Evolutionary conservation across 2,797 vertebrate species (phyloP).

Genomic region (Sebastes ruberrimus): DNA sequence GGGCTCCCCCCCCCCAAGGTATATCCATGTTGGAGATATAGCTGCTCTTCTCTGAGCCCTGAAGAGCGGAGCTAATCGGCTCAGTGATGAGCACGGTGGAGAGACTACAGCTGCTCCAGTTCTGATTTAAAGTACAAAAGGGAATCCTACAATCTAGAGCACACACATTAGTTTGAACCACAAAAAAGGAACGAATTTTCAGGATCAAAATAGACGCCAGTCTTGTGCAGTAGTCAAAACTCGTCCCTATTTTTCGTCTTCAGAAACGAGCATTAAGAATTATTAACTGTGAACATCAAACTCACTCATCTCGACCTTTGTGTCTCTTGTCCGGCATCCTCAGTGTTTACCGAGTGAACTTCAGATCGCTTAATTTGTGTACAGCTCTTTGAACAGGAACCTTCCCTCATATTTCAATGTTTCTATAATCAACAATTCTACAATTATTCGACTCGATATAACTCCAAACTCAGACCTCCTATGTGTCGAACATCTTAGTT

Average conservation of each 20-base stretch:
- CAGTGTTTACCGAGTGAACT: no score
- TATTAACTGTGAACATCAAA: no score
- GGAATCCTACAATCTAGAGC: constrained; percentile 1
- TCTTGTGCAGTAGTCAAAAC: neutral
- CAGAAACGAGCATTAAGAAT: no score
- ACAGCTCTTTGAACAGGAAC: no score
- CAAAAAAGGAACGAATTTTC: neutral
- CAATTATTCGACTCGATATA: no score
- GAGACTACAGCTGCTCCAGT: constrained; percentile 16
- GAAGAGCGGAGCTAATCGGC: constrained; percentile 29
- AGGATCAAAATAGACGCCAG: neutral
- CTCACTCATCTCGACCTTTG: no score
- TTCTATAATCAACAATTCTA: neutral
- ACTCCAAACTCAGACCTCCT: no score
- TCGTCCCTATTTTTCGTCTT: no score
- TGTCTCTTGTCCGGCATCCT: no score
- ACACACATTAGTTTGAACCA: neutral
- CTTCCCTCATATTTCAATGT: neutral
- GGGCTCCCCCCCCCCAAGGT: neutral
- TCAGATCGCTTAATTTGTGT: no score
- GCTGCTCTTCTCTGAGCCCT: neutral
- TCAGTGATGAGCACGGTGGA: constrained; percentile 9
- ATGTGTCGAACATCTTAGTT: no score
- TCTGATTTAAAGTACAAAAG: constrained; percentile 15
- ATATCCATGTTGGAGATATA: neutral